A percentile compares a stretch with the other conserved stretches of the same genome.
phyloP scores from a whole-genome alignment of 2,888 invertebrate genomes.

The Clusia tigrina region DNA sequence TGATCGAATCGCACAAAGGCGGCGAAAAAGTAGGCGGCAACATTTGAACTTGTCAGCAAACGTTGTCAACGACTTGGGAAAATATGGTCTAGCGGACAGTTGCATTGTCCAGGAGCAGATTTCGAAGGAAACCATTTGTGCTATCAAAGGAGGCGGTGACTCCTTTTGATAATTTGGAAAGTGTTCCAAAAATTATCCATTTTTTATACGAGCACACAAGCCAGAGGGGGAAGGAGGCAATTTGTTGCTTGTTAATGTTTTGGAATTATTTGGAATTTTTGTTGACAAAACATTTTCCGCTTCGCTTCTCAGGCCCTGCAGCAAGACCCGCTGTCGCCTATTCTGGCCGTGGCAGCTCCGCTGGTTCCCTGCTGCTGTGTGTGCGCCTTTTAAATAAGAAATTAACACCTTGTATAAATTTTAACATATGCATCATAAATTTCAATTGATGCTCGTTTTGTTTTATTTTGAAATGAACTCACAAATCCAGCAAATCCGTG shows the following conservation, averaged over 20 bases:
- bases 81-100: not conserved
- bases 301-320: not conserved
- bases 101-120: slow-evolving; percentile 2
- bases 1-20: too few species aligned
- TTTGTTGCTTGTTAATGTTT: slow-evolving; percentile 28
- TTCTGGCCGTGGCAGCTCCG: not conserved
- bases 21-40: not conserved
- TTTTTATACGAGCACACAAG: not conserved
- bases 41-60: not conserved
- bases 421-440: slow-evolving; percentile 24
- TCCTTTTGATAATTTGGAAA: slow-evolving; percentile 9
- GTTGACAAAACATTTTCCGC: slow-evolving; percentile 31
- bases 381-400: slow-evolving; percentile 7
- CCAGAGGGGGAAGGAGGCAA: slow-evolving; percentile 13
- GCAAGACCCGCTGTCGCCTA: not conserved
- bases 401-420: slow-evolving; percentile 28
- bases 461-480: slow-evolving; percentile 2
- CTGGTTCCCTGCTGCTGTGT: not conserved
- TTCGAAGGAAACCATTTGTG: too few species aligned
- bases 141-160: slow-evolving; percentile 16
- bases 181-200: not conserved
- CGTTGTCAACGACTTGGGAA: slow-evolving; percentile 1
- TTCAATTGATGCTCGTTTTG: not conserved
- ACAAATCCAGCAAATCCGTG: too few species aligned
- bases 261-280: slow-evolving; percentile 33